phyloP scores from a whole-genome alignment of 2,113 vertebrate genomes.

The Octodon degus region DNA sequence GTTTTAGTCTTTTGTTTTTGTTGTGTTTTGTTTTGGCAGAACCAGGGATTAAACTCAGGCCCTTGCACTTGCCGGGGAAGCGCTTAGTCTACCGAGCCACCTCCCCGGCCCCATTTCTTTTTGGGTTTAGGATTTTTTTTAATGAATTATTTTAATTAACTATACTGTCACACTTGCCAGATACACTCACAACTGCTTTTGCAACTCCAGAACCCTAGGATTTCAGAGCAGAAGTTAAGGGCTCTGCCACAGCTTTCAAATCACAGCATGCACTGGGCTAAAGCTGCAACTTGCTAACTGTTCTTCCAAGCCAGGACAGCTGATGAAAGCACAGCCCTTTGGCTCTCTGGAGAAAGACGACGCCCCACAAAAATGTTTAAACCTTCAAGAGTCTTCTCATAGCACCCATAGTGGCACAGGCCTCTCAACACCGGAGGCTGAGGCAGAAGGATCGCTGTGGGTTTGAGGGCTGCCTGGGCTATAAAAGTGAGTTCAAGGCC shows the following conservation, averaged over 20 bases:
- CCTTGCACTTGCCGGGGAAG: too few species aligned
- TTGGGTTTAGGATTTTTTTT: too few species aligned
- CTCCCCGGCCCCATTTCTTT: too few species aligned
- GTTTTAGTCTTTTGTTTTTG: too few species aligned
- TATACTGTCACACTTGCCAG: neutral
- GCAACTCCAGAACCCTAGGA: neutral
- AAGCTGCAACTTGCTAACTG: neutral
- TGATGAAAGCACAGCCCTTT: constrained; percentile 11
- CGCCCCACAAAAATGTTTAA: neutral
- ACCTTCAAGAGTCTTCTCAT: neutral
- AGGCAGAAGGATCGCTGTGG: neutral
- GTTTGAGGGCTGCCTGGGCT: neutral
- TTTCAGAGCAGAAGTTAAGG: neutral
- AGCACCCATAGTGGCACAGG: neutral
- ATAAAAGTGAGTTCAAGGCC: neutral
- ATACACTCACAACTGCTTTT: neutral
- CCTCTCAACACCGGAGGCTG: neutral
- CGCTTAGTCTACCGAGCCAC: too few species aligned
- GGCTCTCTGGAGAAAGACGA: neutral
- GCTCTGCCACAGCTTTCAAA: neutral
- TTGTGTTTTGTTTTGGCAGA: too few species aligned
- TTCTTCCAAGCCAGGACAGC: neutral
- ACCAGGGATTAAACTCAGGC: too few species aligned
- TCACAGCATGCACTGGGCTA: neutral
- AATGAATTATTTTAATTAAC: neutral